phyloP scores from a whole-genome alignment of 2,888 invertebrate species.

The Cyaniris semiargus region DNA sequence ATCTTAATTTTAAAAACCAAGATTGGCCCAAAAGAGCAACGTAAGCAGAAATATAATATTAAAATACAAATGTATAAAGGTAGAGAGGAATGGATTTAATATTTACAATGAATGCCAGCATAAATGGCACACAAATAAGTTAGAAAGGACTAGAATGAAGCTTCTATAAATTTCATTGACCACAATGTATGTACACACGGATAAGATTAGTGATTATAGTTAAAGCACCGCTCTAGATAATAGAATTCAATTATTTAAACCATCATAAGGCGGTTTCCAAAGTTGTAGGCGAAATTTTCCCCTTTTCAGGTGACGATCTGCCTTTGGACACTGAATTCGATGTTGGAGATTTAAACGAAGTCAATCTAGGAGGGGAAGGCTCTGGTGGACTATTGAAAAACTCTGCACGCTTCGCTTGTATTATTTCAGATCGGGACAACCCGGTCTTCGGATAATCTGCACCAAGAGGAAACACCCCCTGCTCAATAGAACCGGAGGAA shows the following conservation, averaged over 20 bases:
- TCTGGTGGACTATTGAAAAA: slow-evolving; percentile 75
- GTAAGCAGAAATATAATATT: slow-evolving; percentile 45
- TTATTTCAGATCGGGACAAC: slow-evolving; percentile 72
- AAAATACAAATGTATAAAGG: slow-evolving; percentile 42
- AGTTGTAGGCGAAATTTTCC: slow-evolving; percentile 73
- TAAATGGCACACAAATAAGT: slow-evolving; percentile 65
- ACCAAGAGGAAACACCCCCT: slow-evolving; percentile 74
- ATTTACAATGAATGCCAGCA: slow-evolving; percentile 56
- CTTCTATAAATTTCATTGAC: slow-evolving; percentile 72
- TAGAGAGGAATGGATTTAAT: slow-evolving; percentile 54
- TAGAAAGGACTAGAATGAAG: slow-evolving; percentile 78
- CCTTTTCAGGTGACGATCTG: slow-evolving; percentile 64
- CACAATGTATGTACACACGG: slow-evolving; percentile 47
- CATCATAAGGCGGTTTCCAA: slow-evolving; percentile 84
- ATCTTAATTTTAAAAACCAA: slow-evolving; percentile 57
- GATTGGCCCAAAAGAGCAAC: slow-evolving; percentile 70
- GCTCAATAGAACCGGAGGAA: slow-evolving; percentile 55
- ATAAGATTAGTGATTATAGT: slow-evolving; percentile 43
- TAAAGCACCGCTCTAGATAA: slow-evolving; percentile 60
- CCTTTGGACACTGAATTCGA: slow-evolving; percentile 47
- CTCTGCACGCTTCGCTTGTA: slow-evolving; percentile 82
- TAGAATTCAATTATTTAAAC: slow-evolving; percentile 50
- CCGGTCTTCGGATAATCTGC: slow-evolving; percentile 58
- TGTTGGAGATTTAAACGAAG: slow-evolving; percentile 65
- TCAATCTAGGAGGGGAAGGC: slow-evolving; percentile 63